Evolutionary conservation across 2,113 vertebrate genomes (phyloP).

Genomic region (Amblyopsis rosae): DNA sequence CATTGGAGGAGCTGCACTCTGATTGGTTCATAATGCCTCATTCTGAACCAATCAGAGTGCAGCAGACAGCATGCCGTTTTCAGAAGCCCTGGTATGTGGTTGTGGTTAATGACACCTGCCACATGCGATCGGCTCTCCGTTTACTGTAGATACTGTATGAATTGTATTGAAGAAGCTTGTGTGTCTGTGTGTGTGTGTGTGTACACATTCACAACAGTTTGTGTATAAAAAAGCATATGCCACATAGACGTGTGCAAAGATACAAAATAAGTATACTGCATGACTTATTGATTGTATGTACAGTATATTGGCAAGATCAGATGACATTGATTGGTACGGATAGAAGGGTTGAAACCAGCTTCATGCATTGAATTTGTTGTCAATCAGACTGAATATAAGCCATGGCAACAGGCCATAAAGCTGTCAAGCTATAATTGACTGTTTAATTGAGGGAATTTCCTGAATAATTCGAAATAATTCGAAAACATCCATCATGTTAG

Average conservation of each 20-base stretch:
- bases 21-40: background rate
- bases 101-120: background rate
- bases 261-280: too few species aligned
- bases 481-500: slow-evolving; percentile 1
- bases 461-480: slow-evolving; percentile 3
- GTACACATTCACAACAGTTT: background rate
- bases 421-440: slow-evolving; percentile 7
- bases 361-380: too few species aligned
- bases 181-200: background rate
- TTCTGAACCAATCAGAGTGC: background rate
- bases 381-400: background rate
- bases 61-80: background rate
- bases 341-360: too few species aligned
- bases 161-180: background rate
- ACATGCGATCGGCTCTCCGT: background rate
- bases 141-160: background rate
- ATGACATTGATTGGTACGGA: too few species aligned
- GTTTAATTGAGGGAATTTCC: background rate
- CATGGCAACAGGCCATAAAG: slow-evolving; percentile 35
- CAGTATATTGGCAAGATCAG: too few species aligned
- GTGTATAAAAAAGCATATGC: background rate
- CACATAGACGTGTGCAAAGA: too few species aligned
- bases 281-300: too few species aligned
- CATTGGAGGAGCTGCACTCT: background rate
- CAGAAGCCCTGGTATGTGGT: background rate